Conservation (phyloP, 2,113 vertebrate genomes). For the Rhinopomastus cyanomelas region DNA sequence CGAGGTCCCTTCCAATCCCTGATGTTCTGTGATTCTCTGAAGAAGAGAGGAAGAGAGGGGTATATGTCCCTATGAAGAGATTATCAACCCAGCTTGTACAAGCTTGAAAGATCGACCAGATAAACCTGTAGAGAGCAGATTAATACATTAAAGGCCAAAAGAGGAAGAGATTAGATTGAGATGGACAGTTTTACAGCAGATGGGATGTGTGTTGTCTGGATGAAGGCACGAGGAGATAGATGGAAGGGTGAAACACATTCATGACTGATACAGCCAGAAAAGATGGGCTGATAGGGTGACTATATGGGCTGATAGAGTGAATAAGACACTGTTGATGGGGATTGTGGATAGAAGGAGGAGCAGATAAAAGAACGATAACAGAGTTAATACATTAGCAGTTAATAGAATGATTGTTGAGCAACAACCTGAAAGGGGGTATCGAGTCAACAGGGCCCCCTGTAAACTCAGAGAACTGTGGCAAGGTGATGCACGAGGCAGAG, state of each 20-base stretch:
- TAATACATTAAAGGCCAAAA: not conserved
- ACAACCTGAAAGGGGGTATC: not conserved
- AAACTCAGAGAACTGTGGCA: not conserved
- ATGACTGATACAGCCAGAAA: not conserved
- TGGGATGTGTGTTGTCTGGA: not conserved
- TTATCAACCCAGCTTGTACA: not conserved
- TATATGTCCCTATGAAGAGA: not conserved
- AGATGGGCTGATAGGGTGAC: no score
- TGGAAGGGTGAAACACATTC: not conserved
- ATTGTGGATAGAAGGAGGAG: not conserved
- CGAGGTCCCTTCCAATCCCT: no score
- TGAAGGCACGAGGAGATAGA: not conserved
- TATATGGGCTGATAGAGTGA: not conserved
- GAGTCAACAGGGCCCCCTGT: not conserved
- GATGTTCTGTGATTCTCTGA: no score
- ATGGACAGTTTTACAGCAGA: not conserved
- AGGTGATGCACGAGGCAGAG: not conserved
- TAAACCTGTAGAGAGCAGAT: not conserved
- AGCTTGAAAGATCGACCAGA: not conserved
- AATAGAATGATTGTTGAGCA: not conserved
- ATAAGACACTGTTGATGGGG: not conserved
- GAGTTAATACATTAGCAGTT: constrained; percentile 9
- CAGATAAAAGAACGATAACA: not conserved
- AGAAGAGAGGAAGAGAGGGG: not conserved
- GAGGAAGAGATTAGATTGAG: not conserved